A percentile compares a stretch with the other conserved stretches of the same genome.
Evolutionary conservation across 92 coral and sea anemone species (phyloP).

Genomic region (Epizoanthus rinbou): DNA sequence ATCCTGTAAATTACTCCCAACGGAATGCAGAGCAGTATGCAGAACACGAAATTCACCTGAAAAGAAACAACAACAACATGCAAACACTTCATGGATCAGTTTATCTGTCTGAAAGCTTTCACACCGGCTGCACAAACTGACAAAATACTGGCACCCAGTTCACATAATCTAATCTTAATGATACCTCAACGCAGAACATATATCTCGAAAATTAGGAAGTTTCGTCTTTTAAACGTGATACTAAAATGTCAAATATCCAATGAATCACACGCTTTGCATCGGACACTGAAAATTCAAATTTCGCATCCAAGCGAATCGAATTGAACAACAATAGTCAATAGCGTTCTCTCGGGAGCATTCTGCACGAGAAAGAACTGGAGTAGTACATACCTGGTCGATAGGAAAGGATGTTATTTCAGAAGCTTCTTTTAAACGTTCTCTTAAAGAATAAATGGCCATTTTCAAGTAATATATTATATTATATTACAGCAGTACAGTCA

Average conservation of each 20-base stretch:
- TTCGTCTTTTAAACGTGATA: too few relatives aligned
- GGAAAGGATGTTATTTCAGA: conserved; percentile 29
- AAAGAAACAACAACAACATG: not conserved
- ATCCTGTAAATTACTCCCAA: conserved; percentile 22
- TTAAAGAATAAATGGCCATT: conserved; percentile 14
- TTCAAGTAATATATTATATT: not conserved
- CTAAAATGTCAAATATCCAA: not conserved
- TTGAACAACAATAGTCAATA: not conserved
- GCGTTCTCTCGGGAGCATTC: not conserved
- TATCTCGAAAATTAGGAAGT: too few relatives aligned
- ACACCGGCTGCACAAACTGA: not conserved
- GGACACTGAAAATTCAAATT: not conserved
- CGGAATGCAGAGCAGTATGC: conserved; percentile 18
- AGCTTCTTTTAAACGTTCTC: conserved; percentile 33
- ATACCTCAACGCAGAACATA: too few relatives aligned
- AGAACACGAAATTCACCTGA: conserved; percentile 27
- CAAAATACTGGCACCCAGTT: too few relatives aligned
- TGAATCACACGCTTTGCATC: too few relatives aligned
- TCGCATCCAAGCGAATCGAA: conserved; percentile 28
- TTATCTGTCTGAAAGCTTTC: not conserved
- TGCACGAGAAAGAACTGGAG: not conserved
- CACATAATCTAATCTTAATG: too few relatives aligned
- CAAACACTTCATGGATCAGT: not conserved
- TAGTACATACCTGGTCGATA: conserved; percentile 22
- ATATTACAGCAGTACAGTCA: not conserved